These are phyloP conservation scores for Oscheius onirici DNA, from an alignment of 2,888 invertebrate genomes.

Conservation along the genomic window DNA sequence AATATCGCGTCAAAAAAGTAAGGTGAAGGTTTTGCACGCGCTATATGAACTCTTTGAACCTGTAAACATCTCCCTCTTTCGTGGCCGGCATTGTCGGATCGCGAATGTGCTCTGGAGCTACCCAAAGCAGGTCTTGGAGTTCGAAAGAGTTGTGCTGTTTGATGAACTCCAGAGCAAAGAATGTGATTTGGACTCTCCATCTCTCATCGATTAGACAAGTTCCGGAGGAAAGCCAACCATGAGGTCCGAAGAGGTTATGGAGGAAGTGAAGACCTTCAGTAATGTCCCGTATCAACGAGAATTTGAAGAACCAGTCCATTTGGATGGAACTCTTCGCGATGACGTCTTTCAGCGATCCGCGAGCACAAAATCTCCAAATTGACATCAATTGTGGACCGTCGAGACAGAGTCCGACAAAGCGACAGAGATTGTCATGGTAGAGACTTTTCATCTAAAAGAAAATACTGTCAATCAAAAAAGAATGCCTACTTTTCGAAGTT, in stretches of 20 bases:
- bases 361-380: slow-evolving; percentile 56
- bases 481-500: slow-evolving; percentile 31
- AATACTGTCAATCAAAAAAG: background rate
- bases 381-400: slow-evolving; percentile 55
- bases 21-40: too few relatives aligned
- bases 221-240: slow-evolving; percentile 30
- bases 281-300: slow-evolving; percentile 62
- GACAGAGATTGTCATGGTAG: slow-evolving; percentile 49
- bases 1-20: too few relatives aligned
- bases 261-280: slow-evolving; percentile 36
- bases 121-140: slow-evolving; percentile 55
- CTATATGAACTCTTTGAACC: too few relatives aligned
- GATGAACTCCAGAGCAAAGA: slow-evolving; percentile 25
- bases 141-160: slow-evolving; percentile 21
- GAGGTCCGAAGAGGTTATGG: slow-evolving; percentile 26
- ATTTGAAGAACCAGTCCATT: slow-evolving; percentile 68
- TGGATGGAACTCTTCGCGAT: slow-evolving; percentile 41
- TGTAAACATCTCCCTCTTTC: slow-evolving; percentile 49
- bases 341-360: slow-evolving; percentile 35
- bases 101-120: slow-evolving; percentile 53
- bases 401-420: slow-evolving; percentile 57
- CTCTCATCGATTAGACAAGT: slow-evolving; percentile 35
- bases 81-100: slow-evolving; percentile 24
- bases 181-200: slow-evolving; percentile 34
- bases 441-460: slow-evolving; percentile 37